A percentile compares a stretch with the other conserved stretches of the same genome.
phyloP scores from a whole-genome alignment of 1,140 invertebrate genomes.

The Sycobia sp. region DNA sequence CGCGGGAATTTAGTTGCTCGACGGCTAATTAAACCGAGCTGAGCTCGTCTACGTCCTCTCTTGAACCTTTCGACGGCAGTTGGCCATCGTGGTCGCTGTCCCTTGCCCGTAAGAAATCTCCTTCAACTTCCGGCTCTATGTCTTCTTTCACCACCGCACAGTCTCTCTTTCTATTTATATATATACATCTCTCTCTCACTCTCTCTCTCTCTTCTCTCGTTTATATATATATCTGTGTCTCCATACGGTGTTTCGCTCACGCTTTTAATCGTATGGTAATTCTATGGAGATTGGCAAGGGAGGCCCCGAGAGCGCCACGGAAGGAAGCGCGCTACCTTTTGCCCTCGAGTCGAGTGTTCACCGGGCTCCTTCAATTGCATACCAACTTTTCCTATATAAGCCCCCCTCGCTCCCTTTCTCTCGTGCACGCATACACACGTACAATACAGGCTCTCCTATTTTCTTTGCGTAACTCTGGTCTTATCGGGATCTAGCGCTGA shows the following conservation, averaged over 20 bases:
- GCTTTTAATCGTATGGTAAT: slow-evolving; percentile 62
- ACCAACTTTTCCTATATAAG: background rate
- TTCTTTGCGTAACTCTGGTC: no score
- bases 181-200: slow-evolving; percentile 23
- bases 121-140: no score
- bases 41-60: no score
- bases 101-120: no score
- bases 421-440: background rate
- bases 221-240: slow-evolving; percentile 3
- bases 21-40: no score
- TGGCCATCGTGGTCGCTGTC: no score
- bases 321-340: slow-evolving; percentile 23
- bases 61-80: no score
- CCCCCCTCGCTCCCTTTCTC: background rate
- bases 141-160: no score
- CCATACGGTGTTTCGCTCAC: slow-evolving; percentile 3
- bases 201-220: background rate
- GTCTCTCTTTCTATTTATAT: no score
- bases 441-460: no score
- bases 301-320: slow-evolving; percentile 50
- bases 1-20: no score
- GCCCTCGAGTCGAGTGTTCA: background rate
- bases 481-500: no score
- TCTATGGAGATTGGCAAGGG: slow-evolving; percentile 59
- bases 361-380: background rate